Evolutionary conservation across 2,113 vertebrate genomes (phyloP), one percentile per base, ranked within the genome.

Genomic region (Rhinolophus ferrumequinum): DNA sequence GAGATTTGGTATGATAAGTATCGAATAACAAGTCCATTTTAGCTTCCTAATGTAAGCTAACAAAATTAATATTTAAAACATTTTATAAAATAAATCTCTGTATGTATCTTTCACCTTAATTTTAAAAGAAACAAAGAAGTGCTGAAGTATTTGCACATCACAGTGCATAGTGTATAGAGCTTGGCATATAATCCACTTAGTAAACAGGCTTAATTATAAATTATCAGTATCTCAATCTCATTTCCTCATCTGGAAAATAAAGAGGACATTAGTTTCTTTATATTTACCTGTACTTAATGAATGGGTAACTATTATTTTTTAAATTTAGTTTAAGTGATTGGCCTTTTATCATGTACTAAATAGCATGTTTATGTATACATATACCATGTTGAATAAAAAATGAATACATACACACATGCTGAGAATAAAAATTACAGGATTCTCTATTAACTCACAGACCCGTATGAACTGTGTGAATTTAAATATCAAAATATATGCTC

Each of bases 401-500:
- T 64, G 62, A 12, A 90, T 60, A 6, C 77, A 30, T 58, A 54
- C 8, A 54, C 9, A 84, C 4, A 33, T 22, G 0, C 72, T 28
- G 35, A 82, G 44, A 70, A 52, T 13, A 35, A 92, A 96, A 56
- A 44, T 28, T 62, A 41, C 16, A 85, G 19, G 0, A 19, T 88
- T 4, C 33, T 83, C 2, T 62, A n/a, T 80, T 56, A 64, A 21
- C 30, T 91, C 35, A 79, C 35, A 90, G 24, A 56, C 24, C 24
- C 24, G 56, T 88, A 77, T 66, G 22, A 58, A 52, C 8, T 92
- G 6, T 93, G 4, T 87, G 83, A 60, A 83, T 83, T 89, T 93
- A 77, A 90, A 62, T 79, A 47, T 96, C 15, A 72, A 93, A 95
- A 52, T 24, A 2, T 79, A 89, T 54, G 11, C 12, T 87, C 77